A percentile compares a stretch with the other conserved stretches of the same genome.
phyloP scores from a whole-genome alignment of 1,140 invertebrate species.

The Orussus abietinus region DNA sequence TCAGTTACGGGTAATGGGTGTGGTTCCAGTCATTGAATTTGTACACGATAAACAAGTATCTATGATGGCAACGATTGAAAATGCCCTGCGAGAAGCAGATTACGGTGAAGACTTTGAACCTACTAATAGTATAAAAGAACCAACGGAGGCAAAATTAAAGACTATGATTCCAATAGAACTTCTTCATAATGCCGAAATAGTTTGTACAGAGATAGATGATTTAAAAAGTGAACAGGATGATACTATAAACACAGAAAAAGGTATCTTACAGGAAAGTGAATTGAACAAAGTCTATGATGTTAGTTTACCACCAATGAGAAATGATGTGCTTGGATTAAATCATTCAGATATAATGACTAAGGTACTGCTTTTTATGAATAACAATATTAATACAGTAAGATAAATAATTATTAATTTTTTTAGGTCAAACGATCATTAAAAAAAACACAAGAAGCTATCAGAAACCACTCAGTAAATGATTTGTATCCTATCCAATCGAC shows the following conservation, averaged over 20 bases:
- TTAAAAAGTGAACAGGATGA: too few species aligned
- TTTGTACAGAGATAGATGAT: too few species aligned
- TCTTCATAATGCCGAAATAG: too few species aligned
- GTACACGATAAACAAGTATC: conserved; percentile 61
- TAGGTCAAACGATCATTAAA: conserved; percentile 26
- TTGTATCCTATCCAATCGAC: too few species aligned
- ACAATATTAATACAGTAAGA: conserved; percentile 7
- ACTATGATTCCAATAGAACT: too few species aligned
- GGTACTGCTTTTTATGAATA: conserved; percentile 22
- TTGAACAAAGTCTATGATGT: conserved; percentile 36
- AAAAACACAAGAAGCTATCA: conserved; percentile 12
- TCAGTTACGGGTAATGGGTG: conserved; percentile 64
- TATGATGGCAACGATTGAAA: conserved; percentile 56
- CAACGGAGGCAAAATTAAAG: too few species aligned
- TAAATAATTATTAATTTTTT: conserved; percentile 10
- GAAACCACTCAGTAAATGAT: conserved; percentile 5
- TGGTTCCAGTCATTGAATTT: conserved; percentile 68
- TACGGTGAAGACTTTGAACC: conserved; percentile 60
- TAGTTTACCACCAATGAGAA: conserved; percentile 57
- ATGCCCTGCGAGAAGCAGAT: conserved; percentile 56
- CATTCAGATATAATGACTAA: conserved; percentile 60
- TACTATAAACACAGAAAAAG: too few species aligned
- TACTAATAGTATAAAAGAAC: conserved; percentile 41
- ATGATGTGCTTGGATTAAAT: conserved; percentile 68
- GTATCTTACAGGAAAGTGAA: too few species aligned